Base-by-base conservation (phyloP, 1,140 invertebrate genomes). In the Bicyclus anynana region DNA sequence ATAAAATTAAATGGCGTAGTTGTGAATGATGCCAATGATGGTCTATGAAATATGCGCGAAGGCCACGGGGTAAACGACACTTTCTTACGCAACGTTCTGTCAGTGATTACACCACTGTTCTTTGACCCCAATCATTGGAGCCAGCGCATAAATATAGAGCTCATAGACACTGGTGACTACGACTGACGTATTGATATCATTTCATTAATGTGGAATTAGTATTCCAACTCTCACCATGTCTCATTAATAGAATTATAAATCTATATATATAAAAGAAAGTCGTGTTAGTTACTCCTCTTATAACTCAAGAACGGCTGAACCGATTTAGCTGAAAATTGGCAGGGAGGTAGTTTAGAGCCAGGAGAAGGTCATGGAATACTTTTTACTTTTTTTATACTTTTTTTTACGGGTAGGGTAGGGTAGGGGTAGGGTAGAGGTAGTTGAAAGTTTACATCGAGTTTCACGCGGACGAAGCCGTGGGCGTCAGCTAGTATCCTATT, bases 11-110 rank as follows among this genome's bases (percentile, higher is more conserved):
- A 40, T 33, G 50, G 23, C 20, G 40, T 42, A 53, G 37, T 42
- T 46, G 26, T 18, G 44, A 58, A 58, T 60, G 59, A 60, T 58
- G 66, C 49, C 60, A 71, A 66, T 66, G 61, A 68, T 70, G 59
- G 63, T 58, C 74, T 67, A 71, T 74, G 76, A 82, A 77, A 72
- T 65, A 48, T 54, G 40, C 53, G 54, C 72, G 77, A 86, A 86
- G 83, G 83, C 74, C 79, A 66, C 66, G 72, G 72, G 83, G 83
- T 82, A 82, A 86, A 86, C 64, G 83, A 86, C 83, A 80, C 73
- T 59, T 67, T 61, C 67, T 84, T 84, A 80, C 77, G 77, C 77
- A 84, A 84, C 69, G 20, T 55, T 40, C 29, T 44, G 55, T 62
- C 47, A 48, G 48, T 51, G 44, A 54, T 50, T 53, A 40, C 53